A percentile compares a stretch with the other conserved stretches of the same genome.
Evolutionary conservation across 2,888 invertebrate genomes (phyloP).

Genomic region (Parnassius mnemosyne): DNA sequence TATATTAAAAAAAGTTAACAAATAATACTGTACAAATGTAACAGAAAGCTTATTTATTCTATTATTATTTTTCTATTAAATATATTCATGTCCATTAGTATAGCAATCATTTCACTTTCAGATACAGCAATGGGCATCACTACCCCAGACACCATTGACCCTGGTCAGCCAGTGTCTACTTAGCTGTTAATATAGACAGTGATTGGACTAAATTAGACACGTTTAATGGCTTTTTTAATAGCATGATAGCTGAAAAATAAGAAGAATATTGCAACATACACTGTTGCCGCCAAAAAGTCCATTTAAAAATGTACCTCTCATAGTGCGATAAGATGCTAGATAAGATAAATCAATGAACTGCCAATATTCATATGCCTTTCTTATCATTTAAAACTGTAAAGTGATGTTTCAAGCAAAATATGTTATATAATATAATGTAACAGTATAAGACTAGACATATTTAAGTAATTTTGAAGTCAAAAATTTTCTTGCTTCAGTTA

Average conservation of each 20-base stretch:
- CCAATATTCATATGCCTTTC: constrained; percentile 8
- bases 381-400: constrained; percentile 4
- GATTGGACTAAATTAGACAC: constrained; percentile 45
- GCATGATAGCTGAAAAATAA: background rate
- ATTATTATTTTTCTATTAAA: no score
- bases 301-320: constrained; percentile 6
- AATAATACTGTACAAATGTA: no score
- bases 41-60: no score
- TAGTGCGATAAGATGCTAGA: constrained; percentile 9
- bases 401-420: background rate
- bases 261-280: background rate
- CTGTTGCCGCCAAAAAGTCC: constrained; percentile 16
- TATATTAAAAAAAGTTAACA: no score
- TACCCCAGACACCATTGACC: constrained; percentile 75
- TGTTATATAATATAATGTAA: constrained; percentile 16
- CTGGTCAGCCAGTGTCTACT: constrained; percentile 45
- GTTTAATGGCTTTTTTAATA: background rate
- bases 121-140: constrained; percentile 68
- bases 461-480: background rate
- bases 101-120: constrained; percentile 33
- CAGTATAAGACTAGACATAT: background rate
- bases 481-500: background rate
- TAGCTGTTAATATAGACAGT: constrained; percentile 55
- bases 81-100: no score
- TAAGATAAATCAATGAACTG: constrained; percentile 11